A percentile compares a stretch with the other conserved stretches of the same genome.
These are phyloP conservation scores for Coluber constrictor DNA, from an alignment of 2,797 vertebrate genomes.

Conservation along the genomic window DNA sequence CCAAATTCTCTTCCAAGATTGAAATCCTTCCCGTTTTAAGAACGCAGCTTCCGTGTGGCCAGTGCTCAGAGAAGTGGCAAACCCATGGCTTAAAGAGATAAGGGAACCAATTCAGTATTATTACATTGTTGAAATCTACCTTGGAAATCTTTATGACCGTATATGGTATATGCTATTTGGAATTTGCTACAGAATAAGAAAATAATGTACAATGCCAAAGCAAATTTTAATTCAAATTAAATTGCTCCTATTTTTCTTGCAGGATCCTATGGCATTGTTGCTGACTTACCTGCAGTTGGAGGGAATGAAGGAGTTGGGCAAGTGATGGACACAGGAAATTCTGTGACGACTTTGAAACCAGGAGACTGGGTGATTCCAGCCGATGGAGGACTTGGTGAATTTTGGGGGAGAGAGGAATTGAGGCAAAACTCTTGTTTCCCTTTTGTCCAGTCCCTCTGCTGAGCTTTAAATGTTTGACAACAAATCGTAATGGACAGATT, in stretches of 20 bases:
- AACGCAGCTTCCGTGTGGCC: not conserved
- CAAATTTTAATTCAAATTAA: not conserved
- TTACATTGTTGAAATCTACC: not conserved
- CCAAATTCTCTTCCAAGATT: not conserved
- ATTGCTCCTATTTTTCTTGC: conserved; percentile 7
- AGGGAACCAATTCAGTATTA: not conserved
- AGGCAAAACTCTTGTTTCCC: not conserved
- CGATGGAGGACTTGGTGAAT: conserved; percentile 81
- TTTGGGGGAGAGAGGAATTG: not conserved
- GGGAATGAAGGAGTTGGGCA: conserved; percentile 92
- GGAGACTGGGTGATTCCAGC: conserved; percentile 91
- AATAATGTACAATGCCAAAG: not conserved
- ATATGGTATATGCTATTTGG: not conserved
- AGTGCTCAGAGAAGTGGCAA: not conserved
- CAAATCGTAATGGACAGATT: not conserved
- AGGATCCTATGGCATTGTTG: conserved; percentile 88
- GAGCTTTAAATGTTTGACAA: not conserved
- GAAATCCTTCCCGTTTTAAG: not conserved
- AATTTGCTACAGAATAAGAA: not conserved
- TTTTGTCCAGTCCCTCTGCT: not conserved
- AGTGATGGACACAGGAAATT: conserved; percentile 80
- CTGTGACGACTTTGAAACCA: conserved; percentile 73
- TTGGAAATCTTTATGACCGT: not conserved
- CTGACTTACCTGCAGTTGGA: conserved; percentile 85
- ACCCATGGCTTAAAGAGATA: not conserved